Percentiles rank a stretch among this genome's conserved stretches.
Conservation (phyloP, 1,140 invertebrate species). For the Marisa cornuarietis region DNA sequence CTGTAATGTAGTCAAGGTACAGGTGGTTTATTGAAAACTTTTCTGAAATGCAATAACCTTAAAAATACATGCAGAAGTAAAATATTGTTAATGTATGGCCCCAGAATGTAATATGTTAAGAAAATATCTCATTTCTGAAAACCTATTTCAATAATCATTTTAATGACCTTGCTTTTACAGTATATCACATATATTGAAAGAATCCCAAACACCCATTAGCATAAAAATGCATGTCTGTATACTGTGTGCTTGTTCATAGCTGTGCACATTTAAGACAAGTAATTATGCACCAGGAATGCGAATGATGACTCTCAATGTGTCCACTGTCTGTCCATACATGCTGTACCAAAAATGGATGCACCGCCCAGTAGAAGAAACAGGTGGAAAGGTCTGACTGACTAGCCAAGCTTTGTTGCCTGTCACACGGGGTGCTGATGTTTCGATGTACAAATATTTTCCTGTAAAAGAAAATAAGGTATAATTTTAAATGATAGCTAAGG, state of each 20-base stretch:
- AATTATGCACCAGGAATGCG: conserved; percentile 35
- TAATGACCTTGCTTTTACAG: background rate
- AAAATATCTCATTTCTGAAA: background rate
- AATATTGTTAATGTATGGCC: too few relatives aligned
- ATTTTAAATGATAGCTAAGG: too few relatives aligned
- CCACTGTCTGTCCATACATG: conserved; percentile 57
- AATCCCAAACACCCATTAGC: conserved; percentile 38
- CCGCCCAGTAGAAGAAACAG: conserved; percentile 28
- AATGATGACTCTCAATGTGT: conserved; percentile 48
- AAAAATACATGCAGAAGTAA: background rate
- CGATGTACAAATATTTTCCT: conserved; percentile 82
- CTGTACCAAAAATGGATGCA: conserved; percentile 64
- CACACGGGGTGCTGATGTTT: conserved; percentile 73
- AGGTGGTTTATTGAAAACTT: background rate
- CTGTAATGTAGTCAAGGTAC: background rate
- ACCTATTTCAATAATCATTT: background rate
- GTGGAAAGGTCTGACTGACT: conserved; percentile 46
- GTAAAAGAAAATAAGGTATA: conserved; percentile 26
- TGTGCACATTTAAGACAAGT: conserved; percentile 56
- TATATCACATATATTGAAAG: conserved; percentile 22
- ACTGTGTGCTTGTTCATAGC: conserved; percentile 43
- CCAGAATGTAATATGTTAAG: background rate
- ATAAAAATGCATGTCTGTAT: conserved; percentile 46
- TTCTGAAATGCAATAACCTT: background rate
- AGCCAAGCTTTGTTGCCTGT: conserved; percentile 73